Conservation (phyloP, 2,113 vertebrate species). For the Pteruthius melanotis region DNA sequence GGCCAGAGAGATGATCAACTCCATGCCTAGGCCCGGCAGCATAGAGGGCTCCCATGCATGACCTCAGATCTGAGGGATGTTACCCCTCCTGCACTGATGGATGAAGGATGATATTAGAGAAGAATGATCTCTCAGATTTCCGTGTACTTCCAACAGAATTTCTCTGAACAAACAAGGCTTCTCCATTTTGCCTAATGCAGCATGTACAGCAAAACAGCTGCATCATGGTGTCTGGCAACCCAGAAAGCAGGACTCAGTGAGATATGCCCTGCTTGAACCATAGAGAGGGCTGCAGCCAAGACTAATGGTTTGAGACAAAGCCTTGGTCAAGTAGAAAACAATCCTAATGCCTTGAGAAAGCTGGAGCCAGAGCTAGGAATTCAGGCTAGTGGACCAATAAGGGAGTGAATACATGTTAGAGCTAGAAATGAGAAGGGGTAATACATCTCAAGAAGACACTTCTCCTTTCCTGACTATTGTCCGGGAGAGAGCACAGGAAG, state of each 20-base stretch:
- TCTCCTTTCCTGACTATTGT: background rate
- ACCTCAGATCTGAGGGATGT: background rate
- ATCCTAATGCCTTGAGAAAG: background rate
- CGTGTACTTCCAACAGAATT: background rate
- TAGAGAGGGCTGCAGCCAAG: background rate
- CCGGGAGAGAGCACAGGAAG: rapidly evolving
- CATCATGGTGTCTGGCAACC: background rate
- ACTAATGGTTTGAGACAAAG: background rate
- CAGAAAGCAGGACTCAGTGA: background rate
- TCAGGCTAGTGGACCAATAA: background rate
- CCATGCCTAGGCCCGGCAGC: rapidly evolving
- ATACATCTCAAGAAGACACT: background rate
- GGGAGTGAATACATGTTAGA: background rate
- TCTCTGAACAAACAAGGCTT: background rate
- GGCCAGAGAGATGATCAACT: background rate
- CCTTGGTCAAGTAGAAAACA: background rate
- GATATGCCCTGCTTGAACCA: background rate
- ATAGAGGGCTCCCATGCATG: background rate
- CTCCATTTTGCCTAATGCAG: background rate
- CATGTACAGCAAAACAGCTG: background rate
- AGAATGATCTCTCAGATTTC: background rate
- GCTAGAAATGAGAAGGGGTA: background rate
- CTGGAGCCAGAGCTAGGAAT: background rate
- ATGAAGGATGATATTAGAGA: background rate
- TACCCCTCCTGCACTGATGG: background rate